phyloP scores from a whole-genome alignment of 2,113 vertebrate genomes.

The Leptobrachium leishanense region DNA sequence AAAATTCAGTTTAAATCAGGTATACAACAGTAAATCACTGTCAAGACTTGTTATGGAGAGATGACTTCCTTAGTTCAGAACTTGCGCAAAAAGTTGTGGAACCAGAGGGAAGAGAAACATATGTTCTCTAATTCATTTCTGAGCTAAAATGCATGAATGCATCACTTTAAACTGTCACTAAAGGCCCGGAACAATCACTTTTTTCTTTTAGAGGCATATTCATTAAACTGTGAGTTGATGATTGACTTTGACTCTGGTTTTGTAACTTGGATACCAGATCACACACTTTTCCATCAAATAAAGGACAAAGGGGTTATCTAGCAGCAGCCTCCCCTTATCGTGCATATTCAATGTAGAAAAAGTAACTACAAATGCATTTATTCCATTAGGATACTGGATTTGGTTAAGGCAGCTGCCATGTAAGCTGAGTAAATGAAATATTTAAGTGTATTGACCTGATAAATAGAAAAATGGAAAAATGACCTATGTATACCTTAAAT shows the following conservation, averaged over 20 bases:
- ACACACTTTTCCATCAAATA: no score
- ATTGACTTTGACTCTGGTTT: no score
- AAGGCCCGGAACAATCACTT: no score
- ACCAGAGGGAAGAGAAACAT: no score
- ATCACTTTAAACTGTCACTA: no score
- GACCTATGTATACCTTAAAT: constrained; percentile 22
- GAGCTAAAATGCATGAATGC: no score
- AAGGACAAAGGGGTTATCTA: no score
- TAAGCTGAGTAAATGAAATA: constrained; percentile 18
- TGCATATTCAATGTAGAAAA: background rate
- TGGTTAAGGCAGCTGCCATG: background rate
- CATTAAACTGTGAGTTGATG: no score
- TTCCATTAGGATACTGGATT: constrained; percentile 20
- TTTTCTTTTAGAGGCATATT: no score
- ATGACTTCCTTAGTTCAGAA: constrained; percentile 21
- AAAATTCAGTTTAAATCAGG: constrained; percentile 7
- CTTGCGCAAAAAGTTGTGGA: background rate
- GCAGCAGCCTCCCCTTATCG: no score
- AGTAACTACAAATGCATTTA: background rate
- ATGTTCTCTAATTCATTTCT: no score
- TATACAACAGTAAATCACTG: constrained; percentile 26
- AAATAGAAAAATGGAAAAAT: constrained; percentile 13
- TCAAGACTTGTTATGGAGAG: constrained; percentile 28
- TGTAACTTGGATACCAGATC: no score
- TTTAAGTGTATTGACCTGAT: constrained; percentile 30